Evolutionary conservation across 1,140 invertebrate species (phyloP).

Genomic region (Aphaenogaster ashmeadi): DNA sequence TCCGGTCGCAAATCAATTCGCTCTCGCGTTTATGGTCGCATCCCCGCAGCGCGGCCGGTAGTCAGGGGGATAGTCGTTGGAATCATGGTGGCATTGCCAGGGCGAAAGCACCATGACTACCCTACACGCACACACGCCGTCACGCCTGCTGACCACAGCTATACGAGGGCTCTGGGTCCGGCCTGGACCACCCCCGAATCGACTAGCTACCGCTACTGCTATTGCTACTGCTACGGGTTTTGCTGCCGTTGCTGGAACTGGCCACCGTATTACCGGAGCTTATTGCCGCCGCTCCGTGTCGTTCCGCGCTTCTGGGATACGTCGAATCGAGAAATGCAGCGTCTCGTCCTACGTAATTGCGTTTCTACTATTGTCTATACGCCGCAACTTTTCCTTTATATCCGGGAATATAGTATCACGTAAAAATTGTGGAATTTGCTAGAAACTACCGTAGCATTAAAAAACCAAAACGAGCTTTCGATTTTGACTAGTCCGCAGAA

Average conservation of each 20-base stretch:
- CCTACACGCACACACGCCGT: conserved; percentile 81
- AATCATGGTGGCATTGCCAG: conserved; percentile 77
- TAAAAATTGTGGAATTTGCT: not conserved
- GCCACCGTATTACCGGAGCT: conserved; percentile 61
- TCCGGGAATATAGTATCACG: not conserved
- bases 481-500: not conserved
- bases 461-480: not conserved
- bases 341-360: conserved; percentile 23
- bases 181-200: conserved; percentile 70
- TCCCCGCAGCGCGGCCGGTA: conserved; percentile 82
- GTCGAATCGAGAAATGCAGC: conserved; percentile 47
- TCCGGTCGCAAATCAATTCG: conserved; percentile 87
- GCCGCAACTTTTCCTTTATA: not conserved
- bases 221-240: conserved; percentile 36
- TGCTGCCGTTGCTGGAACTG: conserved; percentile 41
- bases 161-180: conserved; percentile 80
- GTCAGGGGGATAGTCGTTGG: conserved; percentile 79
- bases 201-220: conserved; percentile 26
- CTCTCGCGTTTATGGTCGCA: conserved; percentile 86
- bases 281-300: conserved; percentile 57
- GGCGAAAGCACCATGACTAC: conserved; percentile 79
- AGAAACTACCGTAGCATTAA: not conserved
- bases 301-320: conserved; percentile 21
- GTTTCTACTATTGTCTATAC: not conserved
- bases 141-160: conserved; percentile 86